Base-by-base conservation (phyloP, 2,797 vertebrate genomes). In the Vipera latastei region DNA sequence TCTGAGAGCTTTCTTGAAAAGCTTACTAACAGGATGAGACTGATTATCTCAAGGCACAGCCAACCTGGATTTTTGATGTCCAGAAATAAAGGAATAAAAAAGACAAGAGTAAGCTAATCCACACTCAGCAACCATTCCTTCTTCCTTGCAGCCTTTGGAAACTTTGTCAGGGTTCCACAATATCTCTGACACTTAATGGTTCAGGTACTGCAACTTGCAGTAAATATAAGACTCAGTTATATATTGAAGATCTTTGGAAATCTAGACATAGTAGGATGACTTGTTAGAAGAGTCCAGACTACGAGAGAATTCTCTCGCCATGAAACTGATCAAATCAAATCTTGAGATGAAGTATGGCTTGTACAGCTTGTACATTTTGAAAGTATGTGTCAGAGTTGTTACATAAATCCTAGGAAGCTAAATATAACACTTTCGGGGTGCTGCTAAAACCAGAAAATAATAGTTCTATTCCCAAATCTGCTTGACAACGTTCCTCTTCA, bases 321-420 rank as follows among this genome's bases (percentile, higher is more conserved):
- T 55, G 6, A 83, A 87, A 20, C 53, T 8, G 57, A 63, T 91
- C 61, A 63, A 83, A 93, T 53, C 55, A 51, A 89, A 91, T 91
- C 11, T 91, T 59, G n/a, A 69, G 86, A 69, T 88, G 85, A 55
- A 22, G 53, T n/a, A 48, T 0, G 51, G 38, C 90, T 94, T 95
- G 94, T 94, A 5, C 94, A 96, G 94, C 95, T 95, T 95, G 96
- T 95, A 92, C 96, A 96, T 96, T 96, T 95, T 94, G 95, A 97
- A 97, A 91, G 93, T 92, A 91, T 89, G 18, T 95, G 96, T 65
- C 95, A 95, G 96, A 95, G 94, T 94, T 95, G 95, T 97, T 97
- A 96, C 88, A 95, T 97, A 97, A 97, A 4, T 94, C 94, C 93
- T 95, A 94, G 92, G 95, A 89, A 97, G 96, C 96, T 97, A 97